A percentile compares a stretch with the other conserved stretches of the same genome.
Evolutionary conservation across 1,140 invertebrate genomes (phyloP).

Genomic region (Drosophila novamexicana): DNA sequence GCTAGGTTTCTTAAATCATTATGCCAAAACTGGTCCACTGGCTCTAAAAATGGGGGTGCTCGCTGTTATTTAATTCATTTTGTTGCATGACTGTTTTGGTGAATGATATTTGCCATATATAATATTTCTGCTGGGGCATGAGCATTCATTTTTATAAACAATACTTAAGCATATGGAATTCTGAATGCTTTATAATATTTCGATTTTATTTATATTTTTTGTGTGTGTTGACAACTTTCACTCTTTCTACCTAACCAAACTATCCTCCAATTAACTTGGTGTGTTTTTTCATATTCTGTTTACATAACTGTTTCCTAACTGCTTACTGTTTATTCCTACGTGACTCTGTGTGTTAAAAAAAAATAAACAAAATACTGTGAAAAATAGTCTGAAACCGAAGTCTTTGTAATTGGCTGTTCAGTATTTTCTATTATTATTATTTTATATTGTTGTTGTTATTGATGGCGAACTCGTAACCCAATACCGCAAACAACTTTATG

Average conservation of each 20-base stretch:
- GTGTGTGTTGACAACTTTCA: constrained; percentile 33
- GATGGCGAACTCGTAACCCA: constrained; percentile 45
- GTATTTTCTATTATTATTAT: constrained; percentile 26
- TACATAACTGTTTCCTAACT: constrained; percentile 48
- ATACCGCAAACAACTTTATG: constrained; percentile 44
- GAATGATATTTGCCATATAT: constrained; percentile 17
- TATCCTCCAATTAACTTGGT: constrained; percentile 41
- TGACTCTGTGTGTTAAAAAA: constrained; percentile 54
- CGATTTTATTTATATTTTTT: constrained; percentile 29
- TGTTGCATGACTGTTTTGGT: constrained; percentile 42
- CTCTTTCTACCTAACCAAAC: constrained; percentile 30
- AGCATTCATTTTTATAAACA: constrained; percentile 2
- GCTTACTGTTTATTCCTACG: constrained; percentile 62
- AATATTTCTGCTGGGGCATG: constrained; percentile 48
- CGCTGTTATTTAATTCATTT: constrained; percentile 10
- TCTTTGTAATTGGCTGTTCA: constrained; percentile 53
- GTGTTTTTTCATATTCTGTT: constrained; percentile 47
- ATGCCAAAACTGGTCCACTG: background rate
- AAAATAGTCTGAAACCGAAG: constrained; percentile 7
- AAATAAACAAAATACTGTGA: constrained; percentile 22
- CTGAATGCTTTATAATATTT: constrained; percentile 17
- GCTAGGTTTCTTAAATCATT: no score
- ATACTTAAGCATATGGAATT: constrained; percentile 9
- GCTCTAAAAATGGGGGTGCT: background rate
- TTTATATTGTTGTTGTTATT: constrained; percentile 73